Evolutionary conservation across 2,797 vertebrate genomes (phyloP), one percentile per base, ranked within the genome.

Genomic region (Sitta carolinensis): DNA sequence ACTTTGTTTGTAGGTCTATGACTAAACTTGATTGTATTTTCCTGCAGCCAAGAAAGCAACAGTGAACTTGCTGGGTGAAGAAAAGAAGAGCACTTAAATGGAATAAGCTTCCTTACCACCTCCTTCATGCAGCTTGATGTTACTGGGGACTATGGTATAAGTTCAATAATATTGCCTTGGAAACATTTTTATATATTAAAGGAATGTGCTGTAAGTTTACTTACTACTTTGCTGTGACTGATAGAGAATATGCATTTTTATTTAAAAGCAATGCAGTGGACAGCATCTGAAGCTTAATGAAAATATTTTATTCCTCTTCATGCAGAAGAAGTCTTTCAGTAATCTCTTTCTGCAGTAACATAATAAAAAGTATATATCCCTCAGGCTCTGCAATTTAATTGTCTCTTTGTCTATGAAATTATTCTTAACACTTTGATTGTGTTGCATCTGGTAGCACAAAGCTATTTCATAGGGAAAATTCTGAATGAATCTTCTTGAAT

Each of bases 21-120:
- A 64, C 66, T 95, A 81, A 95, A 47, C 52, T 57, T 91, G 72
- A 45, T 57, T 91, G 92, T 92, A 70, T 95, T 70, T 97, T 93
- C 40, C 84, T 91, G 50, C 97, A 99, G 99, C 98, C 87, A 99
- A 99, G 97, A 99, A 97, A 98, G 99, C 99, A 48, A 98, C 99
- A 47, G 99, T 99, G 91, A 99, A 99, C 96, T 83, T 99, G 74
- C 98, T 99, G 19, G 99, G 99, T 34, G 99, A 99, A 58, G 99
- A 99, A 94, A 99, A 99, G 98, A 99, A 99, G 96, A 98, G 98
- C 95, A 97, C 97, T 87, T 99, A 98, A 97, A 74, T 64, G 58
- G 92, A 73, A 75, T 42, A 45, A 72, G 54, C 93, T 93, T 89
- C 92, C 61, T n/a, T 80, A 32, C 30, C 7, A 25, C 85, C 76